Evolutionary conservation across 2,888 invertebrate genomes (phyloP), one percentile per base, ranked within the genome.

Genomic region (Agrilus cyanescens): DNA sequence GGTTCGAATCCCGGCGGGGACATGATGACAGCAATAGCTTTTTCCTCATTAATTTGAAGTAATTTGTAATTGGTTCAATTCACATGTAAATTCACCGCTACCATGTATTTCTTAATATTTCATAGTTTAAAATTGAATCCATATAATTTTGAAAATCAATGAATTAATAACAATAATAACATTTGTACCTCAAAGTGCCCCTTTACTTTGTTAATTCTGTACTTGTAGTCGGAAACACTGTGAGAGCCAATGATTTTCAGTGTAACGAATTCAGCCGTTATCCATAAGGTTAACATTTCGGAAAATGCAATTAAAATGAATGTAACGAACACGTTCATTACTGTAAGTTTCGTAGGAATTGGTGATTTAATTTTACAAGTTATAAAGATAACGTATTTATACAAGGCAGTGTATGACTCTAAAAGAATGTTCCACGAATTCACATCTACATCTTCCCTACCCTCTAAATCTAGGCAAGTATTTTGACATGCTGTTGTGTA

Each of bases 261-360:
- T 7, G 44, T 48, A 12, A 45, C 44, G 33, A 51, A 49, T 13
- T 46, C 50, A 16, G 47, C 46, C 6, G 46, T 41, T 15, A 50
- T 29, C 13, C 40, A 36, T 4, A 46, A 14, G 12, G 43, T 43
- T 2, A 37, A 20, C 14, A 40, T 38, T 13, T 48, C 45, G 10
- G 37, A 39, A 7, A 12, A 13, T 3, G 18, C 13, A 10, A 40
- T 32, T 8, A 51, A 34, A 8, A 48, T 2, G 10, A 46, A 25
- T 14, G 44, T 38, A 15, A 42, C 43, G 1, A 43, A 20, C 14
- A 49, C 7, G 18, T 49, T 29, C 8, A 10, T 12, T 18, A 43
- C 18, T 6, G 38, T 48, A 13, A 31, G 32, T 12, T 50, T 49
- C 8, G 14, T 25, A 2, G 46, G 38, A 32, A 2, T 1, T 8